Evolutionary conservation across 2,888 invertebrate species (phyloP).

Genomic region (Rotaria socialis): DNA sequence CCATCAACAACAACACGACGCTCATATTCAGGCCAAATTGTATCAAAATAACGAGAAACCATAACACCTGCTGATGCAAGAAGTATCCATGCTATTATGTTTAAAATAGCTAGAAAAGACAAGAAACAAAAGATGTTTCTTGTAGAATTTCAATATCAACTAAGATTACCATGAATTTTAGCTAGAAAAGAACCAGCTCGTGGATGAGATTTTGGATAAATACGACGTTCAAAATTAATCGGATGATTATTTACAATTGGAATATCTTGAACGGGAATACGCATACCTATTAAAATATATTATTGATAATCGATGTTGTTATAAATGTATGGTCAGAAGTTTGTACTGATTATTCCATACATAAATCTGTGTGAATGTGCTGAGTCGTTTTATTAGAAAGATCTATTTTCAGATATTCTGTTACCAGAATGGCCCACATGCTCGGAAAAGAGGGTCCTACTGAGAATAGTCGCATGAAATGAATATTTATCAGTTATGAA

Average conservation of each 20-base stretch:
- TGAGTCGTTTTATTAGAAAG: too few relatives aligned
- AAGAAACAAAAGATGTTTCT: neutral
- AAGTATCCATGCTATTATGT: conserved; percentile 46
- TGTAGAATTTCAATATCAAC: neutral
- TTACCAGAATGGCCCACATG: too few relatives aligned
- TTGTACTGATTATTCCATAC: too few relatives aligned
- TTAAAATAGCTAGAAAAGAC: conserved; percentile 38
- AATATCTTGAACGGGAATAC: neutral
- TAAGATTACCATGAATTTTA: conserved; percentile 29
- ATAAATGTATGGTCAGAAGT: too few relatives aligned
- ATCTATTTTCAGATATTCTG: too few relatives aligned
- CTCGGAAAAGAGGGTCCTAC: too few relatives aligned
- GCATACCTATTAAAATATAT: neutral
- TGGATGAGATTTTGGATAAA: conserved; percentile 16
- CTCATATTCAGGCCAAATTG: conserved; percentile 46
- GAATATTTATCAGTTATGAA: too few relatives aligned
- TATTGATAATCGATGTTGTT: too few relatives aligned
- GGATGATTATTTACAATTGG: conserved; percentile 23
- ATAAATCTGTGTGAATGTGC: too few relatives aligned
- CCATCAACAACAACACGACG: neutral
- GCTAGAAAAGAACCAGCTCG: neutral
- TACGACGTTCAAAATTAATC: conserved; percentile 11
- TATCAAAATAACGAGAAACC: conserved; percentile 43
- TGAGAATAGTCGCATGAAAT: too few relatives aligned
- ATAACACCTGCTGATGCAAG: conserved; percentile 44